Percentiles rank a stretch among this genome's conserved stretches.
Evolutionary conservation across 1,140 invertebrate species (phyloP).

Genomic region (Orussus abietinus): DNA sequence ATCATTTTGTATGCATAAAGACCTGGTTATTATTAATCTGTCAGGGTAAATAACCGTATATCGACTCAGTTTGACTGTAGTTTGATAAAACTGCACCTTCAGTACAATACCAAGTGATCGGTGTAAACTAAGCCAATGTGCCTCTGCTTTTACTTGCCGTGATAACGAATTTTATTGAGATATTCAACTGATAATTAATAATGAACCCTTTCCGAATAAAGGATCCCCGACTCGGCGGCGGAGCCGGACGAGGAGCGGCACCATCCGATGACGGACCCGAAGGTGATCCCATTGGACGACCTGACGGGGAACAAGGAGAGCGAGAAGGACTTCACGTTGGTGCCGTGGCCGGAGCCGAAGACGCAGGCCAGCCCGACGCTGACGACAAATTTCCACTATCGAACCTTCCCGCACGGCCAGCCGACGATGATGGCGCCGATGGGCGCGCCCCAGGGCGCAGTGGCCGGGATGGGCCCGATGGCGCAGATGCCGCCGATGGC

Average conservation of each 20-base stretch:
- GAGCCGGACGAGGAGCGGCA: constrained; percentile 83
- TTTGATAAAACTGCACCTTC: too few relatives aligned
- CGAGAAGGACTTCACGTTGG: constrained; percentile 68
- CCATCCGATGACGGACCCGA: constrained; percentile 68
- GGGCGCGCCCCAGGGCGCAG: constrained; percentile 25
- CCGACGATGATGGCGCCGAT: constrained; percentile 26
- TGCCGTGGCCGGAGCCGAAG: constrained; percentile 80
- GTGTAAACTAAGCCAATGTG: constrained; percentile 4
- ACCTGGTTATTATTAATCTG: too few relatives aligned
- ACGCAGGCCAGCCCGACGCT: constrained; percentile 23
- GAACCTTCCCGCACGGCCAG: constrained; percentile 44
- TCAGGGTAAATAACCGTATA: too few relatives aligned
- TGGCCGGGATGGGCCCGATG: constrained; percentile 39
- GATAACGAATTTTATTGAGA: too few relatives aligned
- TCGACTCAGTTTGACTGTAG: too few relatives aligned
- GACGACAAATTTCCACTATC: constrained; percentile 32
- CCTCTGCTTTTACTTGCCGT: too few relatives aligned
- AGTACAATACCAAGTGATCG: too few relatives aligned
- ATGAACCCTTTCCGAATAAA: constrained; percentile 34
- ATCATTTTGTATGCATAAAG: too few relatives aligned
- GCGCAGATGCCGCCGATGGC: constrained; percentile 28
- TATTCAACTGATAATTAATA: too few relatives aligned
- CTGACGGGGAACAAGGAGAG: constrained; percentile 75
- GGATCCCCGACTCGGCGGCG: constrained; percentile 77
- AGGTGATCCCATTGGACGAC: constrained; percentile 84